phyloP scores from a whole-genome alignment of 2,113 vertebrate genomes.

The Jaculus jaculus region DNA sequence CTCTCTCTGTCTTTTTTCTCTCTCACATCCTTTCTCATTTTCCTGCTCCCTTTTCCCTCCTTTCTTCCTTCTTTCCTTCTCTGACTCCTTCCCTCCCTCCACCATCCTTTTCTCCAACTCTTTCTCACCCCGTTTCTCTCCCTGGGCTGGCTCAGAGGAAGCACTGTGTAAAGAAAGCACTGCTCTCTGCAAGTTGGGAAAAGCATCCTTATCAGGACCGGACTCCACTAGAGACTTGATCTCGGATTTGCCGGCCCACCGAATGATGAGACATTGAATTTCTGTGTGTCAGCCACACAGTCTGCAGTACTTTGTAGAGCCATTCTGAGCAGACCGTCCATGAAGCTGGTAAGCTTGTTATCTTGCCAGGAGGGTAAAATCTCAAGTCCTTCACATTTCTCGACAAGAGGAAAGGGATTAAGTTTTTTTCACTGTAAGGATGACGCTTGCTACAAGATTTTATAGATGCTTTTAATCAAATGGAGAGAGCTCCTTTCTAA shows the following conservation, averaged over 20 bases:
- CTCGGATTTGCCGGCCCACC: neutral
- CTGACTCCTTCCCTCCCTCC: neutral
- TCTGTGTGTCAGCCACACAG: neutral
- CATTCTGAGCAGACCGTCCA: neutral
- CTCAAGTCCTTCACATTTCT: neutral
- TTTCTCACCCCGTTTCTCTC: neutral
- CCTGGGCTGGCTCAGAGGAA: neutral
- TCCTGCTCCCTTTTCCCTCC: no score
- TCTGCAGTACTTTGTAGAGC: neutral
- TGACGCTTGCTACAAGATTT: constrained; percentile 12
- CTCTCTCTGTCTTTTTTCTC: neutral
- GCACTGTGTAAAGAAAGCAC: neutral
- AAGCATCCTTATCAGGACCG: neutral
- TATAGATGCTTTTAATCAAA: constrained; percentile 47
- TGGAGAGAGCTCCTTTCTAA: constrained; percentile 1
- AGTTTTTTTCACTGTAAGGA: constrained; percentile 1
- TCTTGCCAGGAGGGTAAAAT: neutral
- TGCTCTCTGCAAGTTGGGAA: neutral
- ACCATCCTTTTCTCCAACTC: no score
- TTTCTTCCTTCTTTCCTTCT: neutral
- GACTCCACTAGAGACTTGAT: neutral
- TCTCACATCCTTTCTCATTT: neutral
- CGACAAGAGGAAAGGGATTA: constrained; percentile 3
- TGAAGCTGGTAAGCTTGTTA: neutral
- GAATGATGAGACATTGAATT: constrained; percentile 3